A percentile compares a stretch with the other conserved stretches of the same genome.
phyloP scores from a whole-genome alignment of 2,888 invertebrate genomes.

The Rhaphigaster nebulosa region DNA sequence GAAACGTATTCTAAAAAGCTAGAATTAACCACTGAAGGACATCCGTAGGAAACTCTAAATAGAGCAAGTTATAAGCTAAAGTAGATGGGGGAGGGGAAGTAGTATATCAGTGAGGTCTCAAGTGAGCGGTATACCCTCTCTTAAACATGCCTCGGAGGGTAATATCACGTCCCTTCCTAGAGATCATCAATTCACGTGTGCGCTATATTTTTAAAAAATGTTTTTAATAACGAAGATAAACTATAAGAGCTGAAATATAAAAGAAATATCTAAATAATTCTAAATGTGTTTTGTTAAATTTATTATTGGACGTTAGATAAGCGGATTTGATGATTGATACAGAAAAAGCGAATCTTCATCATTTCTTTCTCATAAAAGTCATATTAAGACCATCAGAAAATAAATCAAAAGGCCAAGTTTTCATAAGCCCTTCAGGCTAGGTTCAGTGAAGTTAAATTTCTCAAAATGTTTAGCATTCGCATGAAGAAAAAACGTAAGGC shows the following conservation, averaged over 20 bases:
- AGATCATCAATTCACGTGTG: not conserved
- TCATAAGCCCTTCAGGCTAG: too few species aligned
- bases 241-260: not conserved
- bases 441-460: too few species aligned
- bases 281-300: not conserved
- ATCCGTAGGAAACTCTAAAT: constrained; percentile 21
- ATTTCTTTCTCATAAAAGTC: too few species aligned
- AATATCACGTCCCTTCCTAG: not conserved
- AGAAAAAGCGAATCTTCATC: too few species aligned
- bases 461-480: too few species aligned
- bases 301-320: not conserved
- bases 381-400: too few species aligned
- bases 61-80: constrained; percentile 38
- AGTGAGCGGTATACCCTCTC: constrained; percentile 3
- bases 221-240: not conserved
- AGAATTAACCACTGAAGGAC: not conserved
- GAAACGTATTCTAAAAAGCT: not conserved
- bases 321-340: too few species aligned
- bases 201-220: not conserved
- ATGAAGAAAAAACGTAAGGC: too few species aligned
- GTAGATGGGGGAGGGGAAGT: not conserved
- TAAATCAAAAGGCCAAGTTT: too few species aligned
- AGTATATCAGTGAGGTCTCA: constrained; percentile 31
- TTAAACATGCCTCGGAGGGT: constrained; percentile 17
- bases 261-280: not conserved